Evolutionary conservation across 2,113 vertebrate species (phyloP).

Genomic region (Agelaius phoeniceus): DNA sequence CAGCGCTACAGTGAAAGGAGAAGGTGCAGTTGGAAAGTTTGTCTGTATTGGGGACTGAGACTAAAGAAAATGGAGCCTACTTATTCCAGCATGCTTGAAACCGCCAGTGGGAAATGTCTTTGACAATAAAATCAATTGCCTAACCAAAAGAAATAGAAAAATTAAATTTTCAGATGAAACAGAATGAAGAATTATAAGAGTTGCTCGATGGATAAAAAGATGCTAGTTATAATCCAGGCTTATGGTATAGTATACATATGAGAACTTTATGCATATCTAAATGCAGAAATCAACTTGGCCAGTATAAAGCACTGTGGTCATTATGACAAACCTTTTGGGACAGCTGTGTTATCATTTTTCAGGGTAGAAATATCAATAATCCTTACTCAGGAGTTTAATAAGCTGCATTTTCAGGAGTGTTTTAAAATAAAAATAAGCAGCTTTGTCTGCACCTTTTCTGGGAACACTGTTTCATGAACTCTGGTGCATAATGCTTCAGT

Average conservation of each 20-base stretch:
- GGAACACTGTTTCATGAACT: not conserved
- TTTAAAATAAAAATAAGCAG: not conserved
- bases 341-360: not conserved
- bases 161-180: not conserved
- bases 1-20: not conserved
- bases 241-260: not conserved
- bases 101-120: fast-evolving
- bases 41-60: not conserved
- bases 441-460: not conserved
- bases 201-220: not conserved
- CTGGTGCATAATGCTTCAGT: not conserved
- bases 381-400: not conserved
- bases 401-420: not conserved
- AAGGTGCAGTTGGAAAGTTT: not conserved
- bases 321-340: not conserved
- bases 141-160: not conserved
- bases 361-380: not conserved
- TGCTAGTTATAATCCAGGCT: not conserved
- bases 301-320: not conserved
- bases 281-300: not conserved
- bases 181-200: not conserved
- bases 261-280: not conserved
- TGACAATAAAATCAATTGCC: not conserved
- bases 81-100: not conserved
- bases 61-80: not conserved